Percentiles rank a stretch among this genome's conserved stretches.
Evolutionary conservation across 2,797 vertebrate genomes (phyloP).

Genomic region (Trachops cirrhosus): DNA sequence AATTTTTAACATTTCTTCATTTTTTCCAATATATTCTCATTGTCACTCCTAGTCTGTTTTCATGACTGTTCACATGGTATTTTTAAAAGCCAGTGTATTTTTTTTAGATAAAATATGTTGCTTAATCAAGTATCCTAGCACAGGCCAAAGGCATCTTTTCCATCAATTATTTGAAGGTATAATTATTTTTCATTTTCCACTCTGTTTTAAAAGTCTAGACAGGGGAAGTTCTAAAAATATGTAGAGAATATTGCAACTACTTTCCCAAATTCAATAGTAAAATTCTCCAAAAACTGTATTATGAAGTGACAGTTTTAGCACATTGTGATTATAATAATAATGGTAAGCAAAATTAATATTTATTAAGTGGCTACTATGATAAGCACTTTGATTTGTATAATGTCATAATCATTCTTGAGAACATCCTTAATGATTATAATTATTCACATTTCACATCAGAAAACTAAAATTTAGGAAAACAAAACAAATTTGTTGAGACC

Average conservation of each 20-base stretch:
- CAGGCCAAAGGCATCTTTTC: background rate
- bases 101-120: background rate
- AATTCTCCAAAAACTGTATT: background rate
- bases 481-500: background rate
- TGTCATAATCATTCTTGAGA: background rate
- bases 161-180: background rate
- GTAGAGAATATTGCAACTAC: background rate
- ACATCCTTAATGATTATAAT: background rate
- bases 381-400: background rate
- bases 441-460: background rate
- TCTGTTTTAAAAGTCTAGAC: background rate
- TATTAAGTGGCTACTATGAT: background rate
- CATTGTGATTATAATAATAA: background rate
- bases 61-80: background rate
- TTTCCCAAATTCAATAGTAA: background rate
- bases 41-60: background rate
- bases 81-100: background rate
- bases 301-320: background rate
- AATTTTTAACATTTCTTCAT: background rate
- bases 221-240: background rate
- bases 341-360: background rate
- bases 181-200: background rate
- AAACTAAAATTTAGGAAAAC: background rate
- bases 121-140: background rate
- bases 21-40: background rate